These are phyloP conservation scores for Liposcelis brunnea DNA, from an alignment of 2,888 invertebrate genomes.

Conservation along the genomic window DNA sequence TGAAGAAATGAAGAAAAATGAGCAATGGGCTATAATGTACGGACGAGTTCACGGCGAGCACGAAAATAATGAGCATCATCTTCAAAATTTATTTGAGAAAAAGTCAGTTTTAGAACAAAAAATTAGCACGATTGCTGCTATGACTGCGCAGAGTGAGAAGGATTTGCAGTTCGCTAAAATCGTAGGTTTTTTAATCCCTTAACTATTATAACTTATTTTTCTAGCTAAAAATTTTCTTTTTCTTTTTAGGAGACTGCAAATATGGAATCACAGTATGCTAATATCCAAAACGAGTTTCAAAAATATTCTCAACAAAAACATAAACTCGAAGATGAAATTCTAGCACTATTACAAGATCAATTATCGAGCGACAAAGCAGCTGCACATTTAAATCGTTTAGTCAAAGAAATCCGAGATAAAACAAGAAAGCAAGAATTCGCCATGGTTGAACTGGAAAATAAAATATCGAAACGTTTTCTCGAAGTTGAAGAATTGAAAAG, in stretches of 20 bases:
- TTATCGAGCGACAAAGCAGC: conserved; percentile 50
- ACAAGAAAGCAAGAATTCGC: conserved; percentile 36
- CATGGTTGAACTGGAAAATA: conserved; percentile 36
- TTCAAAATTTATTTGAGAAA: neutral
- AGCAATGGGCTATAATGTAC: conserved; percentile 40
- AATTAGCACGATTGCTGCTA: conserved; percentile 24
- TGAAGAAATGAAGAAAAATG: conserved; percentile 49
- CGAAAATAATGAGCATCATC: conserved; percentile 15
- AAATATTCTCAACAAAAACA: conserved; percentile 35
- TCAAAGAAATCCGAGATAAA: conserved; percentile 32
- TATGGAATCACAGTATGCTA: neutral
- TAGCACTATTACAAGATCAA: conserved; percentile 46
- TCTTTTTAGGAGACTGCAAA: conserved; percentile 2
- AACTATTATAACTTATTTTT: conserved; percentile 2
- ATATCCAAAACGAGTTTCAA: conserved; percentile 30
- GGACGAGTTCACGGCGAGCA: conserved; percentile 39
- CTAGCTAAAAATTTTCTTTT: neutral
- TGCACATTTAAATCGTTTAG: conserved; percentile 28
- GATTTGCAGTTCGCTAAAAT: conserved; percentile 36
- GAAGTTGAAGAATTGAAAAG: conserved; percentile 38
- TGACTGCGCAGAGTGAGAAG: conserved; percentile 32
- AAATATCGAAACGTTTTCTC: conserved; percentile 35
- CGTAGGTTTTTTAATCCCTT: conserved; percentile 21
- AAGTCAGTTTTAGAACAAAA: conserved; percentile 24
- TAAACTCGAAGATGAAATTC: conserved; percentile 43